Evolutionary conservation across 2,113 vertebrate species (phyloP), one percentile per base, ranked within the genome.

Genomic region (Petrocephalus zakoni): DNA sequence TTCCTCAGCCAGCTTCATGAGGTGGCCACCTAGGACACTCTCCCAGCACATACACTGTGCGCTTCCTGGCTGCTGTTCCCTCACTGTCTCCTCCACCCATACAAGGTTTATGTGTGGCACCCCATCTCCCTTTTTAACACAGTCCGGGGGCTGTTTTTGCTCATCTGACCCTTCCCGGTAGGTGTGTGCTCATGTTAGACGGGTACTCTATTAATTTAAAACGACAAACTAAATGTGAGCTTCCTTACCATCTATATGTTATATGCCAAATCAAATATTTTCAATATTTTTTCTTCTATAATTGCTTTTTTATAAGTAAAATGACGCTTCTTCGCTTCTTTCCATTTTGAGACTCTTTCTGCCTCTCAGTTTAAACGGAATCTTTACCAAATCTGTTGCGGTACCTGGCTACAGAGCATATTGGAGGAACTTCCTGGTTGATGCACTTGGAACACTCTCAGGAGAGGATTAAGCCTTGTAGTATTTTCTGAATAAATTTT

Each of bases 361-460:
- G 46, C 82, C 42, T 64, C 56, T 34, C 46, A 61, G 86, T 53
- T 86, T 89, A 75, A 46, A 86, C 4, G 53, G 83, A 53, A 37
- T 75, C 29, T 72, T 55, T 22, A 56, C 17, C 13, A 52, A 37
- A 37, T 9, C 15, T 53, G 46, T 84, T 61, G 21, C 22, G 72
- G 8, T 29, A n/a, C 86, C 34, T 64, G 75, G 51, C 21, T 52
- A 88, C 89, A 91, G 90, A 88, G 90, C 89, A 91, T 92, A 91
- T 91, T 93, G 92, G 90, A 47, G 25, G 22, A 51, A 6, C 86
- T 61, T 85, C 42, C 55, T 89, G 83, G 81, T 61, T 85, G 89
- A 93, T 91, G 81, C 34, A 51, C 89, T 90, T 88, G 5, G 87
- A 88, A 82, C 90, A 90, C 88, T 90, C 92, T 91, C 88, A 92